phyloP scores from a whole-genome alignment of 1,140 invertebrate species.

The Trichonephila clavipes region DNA sequence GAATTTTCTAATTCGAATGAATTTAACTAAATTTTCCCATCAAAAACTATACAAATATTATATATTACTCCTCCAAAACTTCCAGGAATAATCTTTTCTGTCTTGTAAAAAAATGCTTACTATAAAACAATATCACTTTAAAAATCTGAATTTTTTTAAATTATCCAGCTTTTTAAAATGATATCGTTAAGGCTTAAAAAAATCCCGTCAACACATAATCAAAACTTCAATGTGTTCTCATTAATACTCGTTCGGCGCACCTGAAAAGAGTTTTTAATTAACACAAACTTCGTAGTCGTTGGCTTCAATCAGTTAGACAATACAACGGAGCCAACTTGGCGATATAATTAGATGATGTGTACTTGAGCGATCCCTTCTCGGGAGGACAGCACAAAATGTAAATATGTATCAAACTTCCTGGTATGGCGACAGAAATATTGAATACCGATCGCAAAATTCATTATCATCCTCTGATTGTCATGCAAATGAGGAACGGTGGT shows the following conservation, averaged over 20 bases:
- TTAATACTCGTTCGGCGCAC: background rate
- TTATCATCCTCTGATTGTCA: slow-evolving; percentile 43
- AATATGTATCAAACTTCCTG: slow-evolving; percentile 31
- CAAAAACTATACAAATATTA: too few species aligned
- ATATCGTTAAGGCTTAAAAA: too few species aligned
- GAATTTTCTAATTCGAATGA: too few species aligned
- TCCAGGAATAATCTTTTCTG: too few species aligned
- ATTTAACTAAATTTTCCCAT: too few species aligned
- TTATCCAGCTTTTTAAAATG: background rate
- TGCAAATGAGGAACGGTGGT: slow-evolving; percentile 41
- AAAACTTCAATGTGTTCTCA: background rate
- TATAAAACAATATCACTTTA: background rate
- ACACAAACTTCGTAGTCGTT: background rate
- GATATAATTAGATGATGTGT: slow-evolving; percentile 24
- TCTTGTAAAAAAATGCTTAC: too few species aligned
- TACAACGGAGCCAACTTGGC: slow-evolving; percentile 23
- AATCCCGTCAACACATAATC: background rate
- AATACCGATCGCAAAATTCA: slow-evolving; percentile 59
- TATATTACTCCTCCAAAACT: too few species aligned
- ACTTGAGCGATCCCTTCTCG: background rate
- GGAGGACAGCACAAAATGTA: background rate
- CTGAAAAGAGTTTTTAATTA: background rate
- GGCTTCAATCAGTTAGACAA: background rate
- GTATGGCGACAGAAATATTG: slow-evolving; percentile 25
- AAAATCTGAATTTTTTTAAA: background rate